phyloP scores from a whole-genome alignment of 2,797 vertebrate species.

The Pangasius macronema region DNA sequence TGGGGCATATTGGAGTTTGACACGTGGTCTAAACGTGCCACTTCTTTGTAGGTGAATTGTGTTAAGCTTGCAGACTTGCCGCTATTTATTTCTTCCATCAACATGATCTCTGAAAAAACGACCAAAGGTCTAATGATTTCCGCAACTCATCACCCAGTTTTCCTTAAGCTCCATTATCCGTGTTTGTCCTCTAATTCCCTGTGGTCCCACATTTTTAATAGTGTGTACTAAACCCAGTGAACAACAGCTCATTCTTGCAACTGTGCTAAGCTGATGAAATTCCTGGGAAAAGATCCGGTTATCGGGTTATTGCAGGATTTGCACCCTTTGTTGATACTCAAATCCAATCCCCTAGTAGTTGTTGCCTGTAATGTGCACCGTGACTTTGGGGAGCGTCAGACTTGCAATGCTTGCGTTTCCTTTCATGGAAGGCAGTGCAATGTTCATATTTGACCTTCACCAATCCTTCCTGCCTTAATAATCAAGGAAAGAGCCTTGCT shows the following conservation, averaged over 20 bases:
- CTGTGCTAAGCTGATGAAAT: constrained; percentile 43
- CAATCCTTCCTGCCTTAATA: constrained; percentile 41
- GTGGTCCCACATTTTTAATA: not conserved
- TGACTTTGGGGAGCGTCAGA: constrained; percentile 11
- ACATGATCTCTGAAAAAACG: not conserved
- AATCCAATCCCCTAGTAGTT: constrained; percentile 23
- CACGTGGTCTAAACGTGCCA: not conserved
- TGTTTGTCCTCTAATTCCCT: not conserved
- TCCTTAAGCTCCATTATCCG: not conserved
- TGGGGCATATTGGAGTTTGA: not conserved
- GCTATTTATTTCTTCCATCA: not conserved
- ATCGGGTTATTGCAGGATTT: constrained; percentile 43
- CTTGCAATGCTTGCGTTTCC: constrained; percentile 40
- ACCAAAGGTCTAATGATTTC: not conserved
- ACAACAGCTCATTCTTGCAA: constrained; percentile 10
- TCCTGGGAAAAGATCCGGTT: constrained; percentile 10
- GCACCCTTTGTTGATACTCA: constrained; percentile 30
- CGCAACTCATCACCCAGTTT: not conserved
- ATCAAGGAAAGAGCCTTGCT: constrained; percentile 54
- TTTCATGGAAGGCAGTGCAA: constrained; percentile 1
- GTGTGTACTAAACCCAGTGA: constrained; percentile 26
- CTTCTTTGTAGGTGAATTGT: not conserved
- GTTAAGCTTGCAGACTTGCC: not conserved
- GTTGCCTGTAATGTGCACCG: not conserved
- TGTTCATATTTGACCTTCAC: constrained; percentile 57